Percentiles rank a stretch among this genome's conserved stretches.
Evolutionary conservation across 2,113 vertebrate species (phyloP).

Genomic region (Epinephelus lanceolatus): DNA sequence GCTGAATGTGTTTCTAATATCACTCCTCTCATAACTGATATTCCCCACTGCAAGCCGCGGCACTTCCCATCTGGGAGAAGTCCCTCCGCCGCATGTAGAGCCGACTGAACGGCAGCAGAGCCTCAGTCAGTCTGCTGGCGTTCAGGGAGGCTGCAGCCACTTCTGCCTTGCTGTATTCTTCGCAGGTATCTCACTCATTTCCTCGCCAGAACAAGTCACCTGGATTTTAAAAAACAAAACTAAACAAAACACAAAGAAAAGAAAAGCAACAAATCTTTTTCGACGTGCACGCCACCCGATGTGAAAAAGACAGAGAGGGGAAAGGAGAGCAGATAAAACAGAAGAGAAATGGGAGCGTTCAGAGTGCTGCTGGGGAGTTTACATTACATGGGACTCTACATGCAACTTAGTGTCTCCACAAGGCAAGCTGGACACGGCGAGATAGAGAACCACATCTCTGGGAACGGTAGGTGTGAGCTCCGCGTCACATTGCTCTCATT

Average conservation of each 20-base stretch:
- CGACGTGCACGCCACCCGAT: conserved; percentile 67
- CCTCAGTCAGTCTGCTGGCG: conserved; percentile 52
- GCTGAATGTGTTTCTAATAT: conserved; percentile 70
- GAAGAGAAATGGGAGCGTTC: conserved; percentile 89
- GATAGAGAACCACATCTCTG: conserved; percentile 88
- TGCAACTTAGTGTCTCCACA: conserved; percentile 90
- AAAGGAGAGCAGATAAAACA: conserved; percentile 64
- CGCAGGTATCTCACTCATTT: conserved; percentile 6
- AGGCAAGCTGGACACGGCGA: conserved; percentile 86
- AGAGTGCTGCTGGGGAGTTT: conserved; percentile 90
- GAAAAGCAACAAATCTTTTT: not conserved
- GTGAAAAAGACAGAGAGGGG: conserved; percentile 68
- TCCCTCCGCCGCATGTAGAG: conserved; percentile 77
- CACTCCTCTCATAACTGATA: conserved; percentile 80
- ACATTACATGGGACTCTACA: conserved; percentile 94
- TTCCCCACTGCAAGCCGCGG: conserved; percentile 75
- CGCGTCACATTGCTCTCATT: conserved; percentile 52
- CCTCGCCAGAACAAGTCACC: conserved; percentile 31
- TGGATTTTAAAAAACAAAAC: conserved; percentile 58
- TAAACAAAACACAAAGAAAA: not conserved
- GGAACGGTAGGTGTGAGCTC: conserved; percentile 85
- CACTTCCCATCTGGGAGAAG: conserved; percentile 53
- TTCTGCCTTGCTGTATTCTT: not conserved
- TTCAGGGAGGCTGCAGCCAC: conserved; percentile 48
- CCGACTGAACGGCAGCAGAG: conserved; percentile 51